Evolutionary conservation across 53 echinoderm and acorn worm species (phyloP).

Genomic region (Astropecten irregularis): DNA sequence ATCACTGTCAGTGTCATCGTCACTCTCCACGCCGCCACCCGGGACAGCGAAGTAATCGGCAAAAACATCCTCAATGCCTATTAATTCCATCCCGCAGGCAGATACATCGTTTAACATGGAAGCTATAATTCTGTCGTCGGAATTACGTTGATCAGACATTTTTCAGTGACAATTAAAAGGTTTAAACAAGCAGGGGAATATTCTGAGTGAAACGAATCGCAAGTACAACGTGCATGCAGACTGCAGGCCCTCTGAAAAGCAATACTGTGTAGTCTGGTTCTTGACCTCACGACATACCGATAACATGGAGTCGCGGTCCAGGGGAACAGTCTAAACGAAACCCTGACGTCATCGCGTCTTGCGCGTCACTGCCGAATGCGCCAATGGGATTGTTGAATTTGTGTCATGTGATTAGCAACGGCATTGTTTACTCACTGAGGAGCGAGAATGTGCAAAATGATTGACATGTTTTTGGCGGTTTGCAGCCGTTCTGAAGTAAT

Average conservation of each 20-base stretch:
- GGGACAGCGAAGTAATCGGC: not conserved
- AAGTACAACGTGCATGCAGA: not conserved
- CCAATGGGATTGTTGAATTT: not conserved
- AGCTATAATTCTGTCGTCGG: not conserved
- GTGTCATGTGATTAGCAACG: not conserved
- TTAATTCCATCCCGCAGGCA: constrained; percentile 2
- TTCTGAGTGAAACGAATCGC: not conserved
- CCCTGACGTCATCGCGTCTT: not conserved
- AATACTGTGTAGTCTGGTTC: no score
- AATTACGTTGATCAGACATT: not conserved
- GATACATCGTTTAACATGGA: not conserved
- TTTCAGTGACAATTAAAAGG: not conserved
- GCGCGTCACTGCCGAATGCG: not conserved
- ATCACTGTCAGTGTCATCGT: not conserved
- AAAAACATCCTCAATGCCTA: not conserved
- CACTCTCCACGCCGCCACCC: not conserved
- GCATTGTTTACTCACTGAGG: not conserved
- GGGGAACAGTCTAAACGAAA: not conserved
- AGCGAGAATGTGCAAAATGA: not conserved
- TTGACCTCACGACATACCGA: no score
- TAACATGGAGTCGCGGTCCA: no score
- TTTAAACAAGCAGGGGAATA: not conserved
- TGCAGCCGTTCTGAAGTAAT: not conserved
- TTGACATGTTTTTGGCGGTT: not conserved
- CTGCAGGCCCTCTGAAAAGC: not conserved